Percentiles rank a stretch among this genome's conserved stretches.
Evolutionary conservation across 2,113 vertebrate species (phyloP).

Genomic region (Calypte anna): DNA sequence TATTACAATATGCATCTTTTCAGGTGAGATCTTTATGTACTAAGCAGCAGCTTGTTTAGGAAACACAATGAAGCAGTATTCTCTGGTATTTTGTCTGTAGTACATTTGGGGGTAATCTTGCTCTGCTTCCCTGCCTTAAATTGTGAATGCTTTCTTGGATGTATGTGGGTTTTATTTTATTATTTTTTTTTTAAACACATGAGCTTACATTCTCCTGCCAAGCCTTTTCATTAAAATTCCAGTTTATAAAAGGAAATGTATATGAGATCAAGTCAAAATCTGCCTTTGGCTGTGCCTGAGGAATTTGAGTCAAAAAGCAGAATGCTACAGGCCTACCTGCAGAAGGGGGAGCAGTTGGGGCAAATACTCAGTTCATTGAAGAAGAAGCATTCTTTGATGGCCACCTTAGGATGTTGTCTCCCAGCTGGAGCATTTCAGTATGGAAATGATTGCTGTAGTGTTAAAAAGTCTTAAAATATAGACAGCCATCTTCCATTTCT

Average conservation of each 20-base stretch:
- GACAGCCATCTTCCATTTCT: not conserved
- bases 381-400: not conserved
- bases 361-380: not conserved
- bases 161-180: not conserved
- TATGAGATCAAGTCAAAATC: not conserved
- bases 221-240: not conserved
- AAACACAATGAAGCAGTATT: not conserved
- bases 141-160: not conserved
- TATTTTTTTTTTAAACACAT: not conserved
- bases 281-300: not conserved
- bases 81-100: not conserved
- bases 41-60: not conserved
- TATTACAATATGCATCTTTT: conserved; percentile 89
- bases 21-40: conserved; percentile 77
- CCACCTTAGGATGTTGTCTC: not conserved
- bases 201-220: not conserved
- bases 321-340: not conserved
- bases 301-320: not conserved
- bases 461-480: not conserved
- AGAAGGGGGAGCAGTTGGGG: not conserved
- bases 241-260: not conserved
- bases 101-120: conserved; percentile 62
- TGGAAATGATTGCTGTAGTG: not conserved
- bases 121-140: not conserved
- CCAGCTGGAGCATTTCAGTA: not conserved